A percentile compares a stretch with the other conserved stretches of the same genome.
Evolutionary conservation across 2,888 invertebrate species (phyloP).

Genomic region (Platycheirus albimanus): DNA sequence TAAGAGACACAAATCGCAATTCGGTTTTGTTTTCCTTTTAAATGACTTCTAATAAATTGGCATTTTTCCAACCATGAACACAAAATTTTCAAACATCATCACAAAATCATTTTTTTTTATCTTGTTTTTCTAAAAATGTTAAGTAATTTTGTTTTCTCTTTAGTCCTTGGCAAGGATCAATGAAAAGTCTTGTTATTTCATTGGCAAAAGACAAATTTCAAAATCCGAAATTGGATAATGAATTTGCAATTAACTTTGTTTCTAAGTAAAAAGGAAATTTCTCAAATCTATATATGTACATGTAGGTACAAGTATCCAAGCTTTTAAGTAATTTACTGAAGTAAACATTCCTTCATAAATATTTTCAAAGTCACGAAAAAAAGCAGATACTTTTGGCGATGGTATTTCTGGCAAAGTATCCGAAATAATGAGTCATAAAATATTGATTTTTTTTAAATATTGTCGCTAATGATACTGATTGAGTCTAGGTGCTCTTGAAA

Average conservation of each 20-base stretch:
- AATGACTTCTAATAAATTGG: too few relatives aligned
- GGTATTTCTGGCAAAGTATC: not conserved
- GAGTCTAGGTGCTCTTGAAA: too few relatives aligned
- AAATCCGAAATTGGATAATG: not conserved
- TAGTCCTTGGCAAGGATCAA: not conserved
- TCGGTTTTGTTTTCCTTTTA: too few relatives aligned
- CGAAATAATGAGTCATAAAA: constrained; percentile 16
- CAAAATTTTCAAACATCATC: too few relatives aligned
- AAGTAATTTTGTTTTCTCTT: too few relatives aligned
- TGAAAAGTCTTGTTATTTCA: not conserved
- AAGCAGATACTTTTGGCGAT: not conserved
- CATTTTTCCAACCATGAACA: too few relatives aligned
- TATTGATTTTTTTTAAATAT: not conserved
- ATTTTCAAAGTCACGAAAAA: not conserved
- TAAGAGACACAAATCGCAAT: too few relatives aligned
- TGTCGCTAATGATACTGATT: not conserved
- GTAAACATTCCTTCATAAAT: constrained; percentile 6
- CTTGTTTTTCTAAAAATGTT: too few relatives aligned
- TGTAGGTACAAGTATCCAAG: not conserved
- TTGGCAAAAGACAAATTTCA: not conserved
- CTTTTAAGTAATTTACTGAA: not conserved
- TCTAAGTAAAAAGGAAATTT: not conserved
- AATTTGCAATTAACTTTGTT: not conserved
- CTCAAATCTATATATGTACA: not conserved
- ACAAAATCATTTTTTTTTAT: too few relatives aligned